Evolutionary conservation across 1,140 invertebrate species (phyloP).

Genomic region (Pristionchus pacificus): DNA sequence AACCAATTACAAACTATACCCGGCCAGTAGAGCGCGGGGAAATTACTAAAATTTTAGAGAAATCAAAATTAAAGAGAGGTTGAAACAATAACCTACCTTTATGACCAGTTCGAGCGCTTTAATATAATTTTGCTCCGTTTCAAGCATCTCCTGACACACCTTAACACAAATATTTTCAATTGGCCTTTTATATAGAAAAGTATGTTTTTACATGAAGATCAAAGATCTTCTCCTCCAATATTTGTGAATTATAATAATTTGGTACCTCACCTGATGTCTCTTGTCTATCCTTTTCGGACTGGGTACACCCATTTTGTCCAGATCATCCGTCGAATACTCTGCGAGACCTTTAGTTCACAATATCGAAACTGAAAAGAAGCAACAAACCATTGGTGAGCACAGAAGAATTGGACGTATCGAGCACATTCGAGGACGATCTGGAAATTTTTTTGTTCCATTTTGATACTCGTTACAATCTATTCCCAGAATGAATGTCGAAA

Average conservation of each 20-base stretch:
- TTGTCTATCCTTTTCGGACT: conserved; percentile 66
- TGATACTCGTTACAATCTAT: too few species aligned
- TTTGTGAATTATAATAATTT: too few species aligned
- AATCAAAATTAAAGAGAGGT: too few species aligned
- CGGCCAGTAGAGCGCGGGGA: too few species aligned
- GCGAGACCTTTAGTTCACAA: too few species aligned
- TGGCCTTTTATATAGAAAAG: neutral
- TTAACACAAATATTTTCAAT: too few species aligned
- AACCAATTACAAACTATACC: too few species aligned
- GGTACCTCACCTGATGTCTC: conserved; percentile 66
- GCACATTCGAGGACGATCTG: conserved; percentile 9
- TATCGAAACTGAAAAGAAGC: neutral
- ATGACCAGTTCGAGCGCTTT: conserved; percentile 85
- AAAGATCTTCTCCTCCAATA: too few species aligned
- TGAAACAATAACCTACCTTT: conserved; percentile 67
- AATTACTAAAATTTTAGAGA: too few species aligned
- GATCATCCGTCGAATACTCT: conserved; percentile 36
- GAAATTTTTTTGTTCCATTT: conserved; percentile 8
- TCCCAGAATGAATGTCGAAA: too few species aligned
- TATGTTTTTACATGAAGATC: too few species aligned
- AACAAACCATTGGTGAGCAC: neutral
- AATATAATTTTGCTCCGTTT: conserved; percentile 95
- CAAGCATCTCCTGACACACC: conserved; percentile 84
- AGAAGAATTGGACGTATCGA: neutral
- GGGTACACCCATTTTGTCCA: conserved; percentile 18